Percentiles rank a stretch among this genome's conserved stretches.
Evolutionary conservation across 1,140 invertebrate species (phyloP).

Genomic region (Drosophila gunungcola): DNA sequence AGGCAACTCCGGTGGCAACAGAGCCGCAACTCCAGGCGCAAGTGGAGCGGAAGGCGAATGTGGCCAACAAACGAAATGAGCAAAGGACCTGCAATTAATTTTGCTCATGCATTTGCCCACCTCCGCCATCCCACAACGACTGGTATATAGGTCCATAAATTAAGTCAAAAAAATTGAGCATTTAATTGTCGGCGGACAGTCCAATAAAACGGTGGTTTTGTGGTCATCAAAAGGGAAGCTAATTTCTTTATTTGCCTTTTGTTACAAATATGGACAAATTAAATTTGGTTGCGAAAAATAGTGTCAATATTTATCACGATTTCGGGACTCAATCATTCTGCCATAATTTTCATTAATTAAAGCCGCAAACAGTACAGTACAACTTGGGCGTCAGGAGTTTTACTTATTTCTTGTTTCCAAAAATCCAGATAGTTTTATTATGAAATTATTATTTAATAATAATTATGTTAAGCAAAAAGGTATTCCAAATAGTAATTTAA

Average conservation of each 20-base stretch:
- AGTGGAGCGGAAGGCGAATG: slow-evolving; percentile 63
- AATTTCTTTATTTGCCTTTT: slow-evolving; percentile 23
- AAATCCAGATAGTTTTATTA: too few species aligned
- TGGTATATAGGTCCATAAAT: slow-evolving; percentile 19
- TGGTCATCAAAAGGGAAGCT: not conserved
- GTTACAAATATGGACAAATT: slow-evolving; percentile 9
- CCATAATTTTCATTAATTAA: not conserved
- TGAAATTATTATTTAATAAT: too few species aligned
- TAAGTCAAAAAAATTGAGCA: slow-evolving; percentile 21
- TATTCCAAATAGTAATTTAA: too few species aligned
- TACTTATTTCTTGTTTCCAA: too few species aligned
- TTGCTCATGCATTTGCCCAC: slow-evolving; percentile 21
- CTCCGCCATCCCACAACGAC: not conserved
- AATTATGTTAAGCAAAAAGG: too few species aligned
- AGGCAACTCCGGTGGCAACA: slow-evolving; percentile 14
- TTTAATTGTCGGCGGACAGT: slow-evolving; percentile 44
- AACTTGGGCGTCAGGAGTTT: not conserved
- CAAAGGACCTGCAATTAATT: slow-evolving; percentile 39
- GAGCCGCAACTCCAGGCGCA: slow-evolving; percentile 45
- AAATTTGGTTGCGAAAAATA: slow-evolving; percentile 25
- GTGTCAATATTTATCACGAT: slow-evolving; percentile 19
- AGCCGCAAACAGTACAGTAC: not conserved
- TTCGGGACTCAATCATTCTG: slow-evolving; percentile 3
- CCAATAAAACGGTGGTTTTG: slow-evolving; percentile 13
- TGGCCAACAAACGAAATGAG: slow-evolving; percentile 45